phyloP scores from a whole-genome alignment of 1,140 invertebrate species.

The Drosophila willistoni region DNA sequence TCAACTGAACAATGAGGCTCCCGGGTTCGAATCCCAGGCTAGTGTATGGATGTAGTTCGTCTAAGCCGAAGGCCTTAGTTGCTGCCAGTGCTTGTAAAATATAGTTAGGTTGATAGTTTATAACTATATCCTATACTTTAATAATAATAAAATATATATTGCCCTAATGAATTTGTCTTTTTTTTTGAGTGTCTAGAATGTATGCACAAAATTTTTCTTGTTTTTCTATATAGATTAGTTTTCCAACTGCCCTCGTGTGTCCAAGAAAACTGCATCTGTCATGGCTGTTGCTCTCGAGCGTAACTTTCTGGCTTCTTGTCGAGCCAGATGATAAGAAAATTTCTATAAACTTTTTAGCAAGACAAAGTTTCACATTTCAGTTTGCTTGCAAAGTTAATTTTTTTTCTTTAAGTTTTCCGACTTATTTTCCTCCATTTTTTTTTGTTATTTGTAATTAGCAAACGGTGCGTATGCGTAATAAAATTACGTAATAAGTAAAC shows the following conservation, averaged over 20 bases:
- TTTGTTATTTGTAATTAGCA: conserved; percentile 49
- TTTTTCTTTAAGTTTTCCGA: conserved; percentile 13
- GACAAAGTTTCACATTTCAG: conserved; percentile 3
- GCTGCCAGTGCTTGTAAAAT: too few species aligned
- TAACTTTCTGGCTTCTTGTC: conserved; percentile 15
- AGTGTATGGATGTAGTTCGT: too few species aligned
- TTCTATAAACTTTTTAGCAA: conserved; percentile 10
- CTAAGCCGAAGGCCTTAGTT: too few species aligned
- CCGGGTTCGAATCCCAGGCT: too few species aligned
- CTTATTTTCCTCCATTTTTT: conserved; percentile 28
- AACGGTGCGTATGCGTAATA: conserved; percentile 65
- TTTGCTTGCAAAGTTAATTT: conserved; percentile 18
- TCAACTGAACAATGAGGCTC: too few species aligned
- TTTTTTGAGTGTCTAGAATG: not conserved
- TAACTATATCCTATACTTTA: too few species aligned
- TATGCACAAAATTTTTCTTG: not conserved
- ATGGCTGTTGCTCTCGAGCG: not conserved
- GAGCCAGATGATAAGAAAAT: conserved; percentile 10
- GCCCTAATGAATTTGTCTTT: not conserved
- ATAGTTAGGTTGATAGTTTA: too few species aligned
- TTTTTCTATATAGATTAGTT: not conserved
- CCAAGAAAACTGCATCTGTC: conserved; percentile 4
- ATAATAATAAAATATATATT: too few species aligned
- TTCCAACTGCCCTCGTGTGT: not conserved
- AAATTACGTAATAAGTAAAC: conserved; percentile 23